A percentile compares a stretch with the other conserved stretches of the same genome.
phyloP scores from a whole-genome alignment of 2,113 vertebrate species.

The Alethe diademata region DNA sequence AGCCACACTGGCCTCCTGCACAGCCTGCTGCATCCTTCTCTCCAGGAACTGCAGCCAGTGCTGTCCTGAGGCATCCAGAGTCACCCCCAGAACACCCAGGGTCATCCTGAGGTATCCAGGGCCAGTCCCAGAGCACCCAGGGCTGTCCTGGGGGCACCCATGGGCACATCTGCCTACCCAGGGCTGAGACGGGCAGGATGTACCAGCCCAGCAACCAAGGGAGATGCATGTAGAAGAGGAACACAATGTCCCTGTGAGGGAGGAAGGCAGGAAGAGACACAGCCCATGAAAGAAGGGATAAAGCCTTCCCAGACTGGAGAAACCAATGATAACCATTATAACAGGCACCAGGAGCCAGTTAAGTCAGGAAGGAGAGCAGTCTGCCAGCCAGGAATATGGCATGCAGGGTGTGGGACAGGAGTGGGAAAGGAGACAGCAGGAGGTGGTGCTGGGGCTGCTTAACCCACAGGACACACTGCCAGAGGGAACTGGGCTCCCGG shows the following conservation, averaged over 20 bases:
- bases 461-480: background rate
- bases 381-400: background rate
- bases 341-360: background rate
- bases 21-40: background rate
- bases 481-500: background rate
- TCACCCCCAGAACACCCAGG: background rate
- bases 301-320: background rate
- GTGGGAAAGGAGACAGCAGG: background rate
- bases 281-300: background rate
- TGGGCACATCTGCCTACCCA: background rate
- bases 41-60: background rate
- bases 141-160: background rate
- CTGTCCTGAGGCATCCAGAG: background rate
- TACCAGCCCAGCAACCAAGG: background rate
- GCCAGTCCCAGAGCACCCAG: background rate
- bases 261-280: background rate
- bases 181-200: background rate
- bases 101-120: background rate
- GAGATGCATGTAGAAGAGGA: background rate
- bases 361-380: background rate
- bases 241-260: fast-evolving
- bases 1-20: background rate
- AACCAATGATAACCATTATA: background rate
- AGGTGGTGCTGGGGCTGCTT: background rate
- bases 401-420: background rate